Percentiles rank a stretch among this genome's conserved stretches.
Evolutionary conservation across 2,113 vertebrate genomes (phyloP).

Genomic region (Solea senegalensis): DNA sequence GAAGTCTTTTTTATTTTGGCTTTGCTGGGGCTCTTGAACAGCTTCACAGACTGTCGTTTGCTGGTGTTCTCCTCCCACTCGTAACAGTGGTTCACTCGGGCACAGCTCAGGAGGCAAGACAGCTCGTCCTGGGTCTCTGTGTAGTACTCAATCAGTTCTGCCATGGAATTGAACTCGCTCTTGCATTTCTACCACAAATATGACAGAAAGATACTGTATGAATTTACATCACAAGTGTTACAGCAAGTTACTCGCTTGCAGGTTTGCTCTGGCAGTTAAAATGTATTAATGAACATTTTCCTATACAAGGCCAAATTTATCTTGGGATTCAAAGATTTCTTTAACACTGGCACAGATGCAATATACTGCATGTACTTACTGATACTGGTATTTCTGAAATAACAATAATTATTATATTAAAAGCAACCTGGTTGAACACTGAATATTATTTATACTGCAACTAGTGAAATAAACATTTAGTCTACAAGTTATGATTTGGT

Average conservation of each 20-base stretch:
- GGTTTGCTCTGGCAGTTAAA: no score
- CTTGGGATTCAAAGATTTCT: background rate
- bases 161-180: slow-evolving; percentile 83
- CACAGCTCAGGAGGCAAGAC: slow-evolving; percentile 82
- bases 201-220: background rate
- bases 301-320: no score
- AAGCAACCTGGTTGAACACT: no score
- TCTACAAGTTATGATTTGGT: background rate
- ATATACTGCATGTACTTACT: no score
- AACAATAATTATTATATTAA: no score
- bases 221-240: background rate
- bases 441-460: no score
- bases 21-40: slow-evolving; percentile 30
- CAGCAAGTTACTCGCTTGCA: background rate
- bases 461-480: background rate
- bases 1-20: slow-evolving; percentile 19
- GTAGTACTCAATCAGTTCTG: slow-evolving; percentile 88
- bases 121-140: slow-evolving; percentile 77
- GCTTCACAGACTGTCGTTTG: slow-evolving; percentile 13
- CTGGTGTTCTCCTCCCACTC: slow-evolving; percentile 82
- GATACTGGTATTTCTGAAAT: no score
- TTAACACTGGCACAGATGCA: no score
- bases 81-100: slow-evolving; percentile 89
- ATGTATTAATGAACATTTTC: no score
- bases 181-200: slow-evolving; percentile 82